Evolutionary conservation across 1,140 invertebrate genomes (phyloP).

Genomic region (Drosophila repleta): DNA sequence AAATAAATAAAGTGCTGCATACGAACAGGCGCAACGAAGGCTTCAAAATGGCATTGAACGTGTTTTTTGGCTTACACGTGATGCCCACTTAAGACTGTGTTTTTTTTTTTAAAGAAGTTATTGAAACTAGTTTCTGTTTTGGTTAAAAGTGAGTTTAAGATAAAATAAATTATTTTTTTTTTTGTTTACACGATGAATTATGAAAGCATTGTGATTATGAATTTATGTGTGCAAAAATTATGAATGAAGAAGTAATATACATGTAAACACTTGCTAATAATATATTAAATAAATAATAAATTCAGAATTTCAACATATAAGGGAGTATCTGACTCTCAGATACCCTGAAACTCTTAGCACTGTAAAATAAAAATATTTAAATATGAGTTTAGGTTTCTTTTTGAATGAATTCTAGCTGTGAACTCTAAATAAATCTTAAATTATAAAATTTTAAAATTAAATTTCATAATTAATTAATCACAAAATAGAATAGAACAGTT

Average conservation of each 20-base stretch:
- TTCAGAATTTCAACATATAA: no score
- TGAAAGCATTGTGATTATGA: not conserved
- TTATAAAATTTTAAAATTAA: no score
- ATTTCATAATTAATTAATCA: no score
- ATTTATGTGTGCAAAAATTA: not conserved
- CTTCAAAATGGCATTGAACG: not conserved
- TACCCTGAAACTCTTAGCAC: no score
- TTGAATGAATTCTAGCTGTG: no score
- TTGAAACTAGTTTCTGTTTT: not conserved
- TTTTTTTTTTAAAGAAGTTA: not conserved
- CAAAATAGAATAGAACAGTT: no score
- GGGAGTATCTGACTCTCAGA: no score
- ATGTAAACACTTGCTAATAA: no score
- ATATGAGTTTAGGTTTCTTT: no score
- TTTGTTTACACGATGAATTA: not conserved
- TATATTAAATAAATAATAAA: no score
- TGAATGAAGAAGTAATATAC: not conserved
- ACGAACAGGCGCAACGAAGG: conserved; percentile 28
- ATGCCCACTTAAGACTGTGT: not conserved
- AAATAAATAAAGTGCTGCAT: conserved; percentile 17
- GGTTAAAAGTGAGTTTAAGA: not conserved
- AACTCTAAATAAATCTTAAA: no score
- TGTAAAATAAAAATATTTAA: no score
- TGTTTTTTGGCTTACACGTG: not conserved
- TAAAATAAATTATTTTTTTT: not conserved